Percentiles rank a stretch among this genome's conserved stretches.
Conservation (phyloP, 2,797 vertebrate genomes). For the Ataeniobius toweri region DNA sequence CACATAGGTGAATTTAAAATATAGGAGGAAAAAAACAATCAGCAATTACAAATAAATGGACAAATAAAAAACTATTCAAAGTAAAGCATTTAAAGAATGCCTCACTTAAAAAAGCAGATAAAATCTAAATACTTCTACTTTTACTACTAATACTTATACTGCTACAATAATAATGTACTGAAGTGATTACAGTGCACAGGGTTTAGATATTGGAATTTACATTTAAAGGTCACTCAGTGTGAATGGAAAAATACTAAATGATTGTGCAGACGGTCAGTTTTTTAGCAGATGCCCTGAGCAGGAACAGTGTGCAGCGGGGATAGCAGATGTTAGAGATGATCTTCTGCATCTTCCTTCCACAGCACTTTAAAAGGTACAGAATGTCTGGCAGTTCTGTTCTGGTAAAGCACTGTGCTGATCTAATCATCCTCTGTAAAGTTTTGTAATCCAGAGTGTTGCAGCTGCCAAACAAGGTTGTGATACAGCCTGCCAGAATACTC, state of each 20-base stretch:
- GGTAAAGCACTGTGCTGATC: neutral
- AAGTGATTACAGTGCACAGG: neutral
- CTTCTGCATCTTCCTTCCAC: neutral
- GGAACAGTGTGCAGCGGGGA: neutral
- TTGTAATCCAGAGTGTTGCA: neutral
- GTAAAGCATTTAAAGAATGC: neutral
- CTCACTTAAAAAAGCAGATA: neutral
- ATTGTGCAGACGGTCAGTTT: neutral
- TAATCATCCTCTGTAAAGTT: neutral
- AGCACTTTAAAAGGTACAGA: neutral
- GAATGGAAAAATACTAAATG: neutral
- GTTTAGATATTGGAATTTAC: neutral
- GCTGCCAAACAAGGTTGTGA: neutral
- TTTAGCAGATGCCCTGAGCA: neutral
- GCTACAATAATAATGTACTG: neutral
- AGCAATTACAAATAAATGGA: neutral
- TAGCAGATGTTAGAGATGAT: neutral
- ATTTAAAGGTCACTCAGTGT: neutral
- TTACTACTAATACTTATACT: neutral
- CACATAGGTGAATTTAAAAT: neutral
- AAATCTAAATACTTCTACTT: neutral
- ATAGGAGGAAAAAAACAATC: neutral
- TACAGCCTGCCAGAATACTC: neutral
- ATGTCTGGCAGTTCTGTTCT: constrained; percentile 2
- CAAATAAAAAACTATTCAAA: neutral